Conservation (phyloP, 2,888 invertebrate species). For the Glaucopsyche alexis region DNA sequence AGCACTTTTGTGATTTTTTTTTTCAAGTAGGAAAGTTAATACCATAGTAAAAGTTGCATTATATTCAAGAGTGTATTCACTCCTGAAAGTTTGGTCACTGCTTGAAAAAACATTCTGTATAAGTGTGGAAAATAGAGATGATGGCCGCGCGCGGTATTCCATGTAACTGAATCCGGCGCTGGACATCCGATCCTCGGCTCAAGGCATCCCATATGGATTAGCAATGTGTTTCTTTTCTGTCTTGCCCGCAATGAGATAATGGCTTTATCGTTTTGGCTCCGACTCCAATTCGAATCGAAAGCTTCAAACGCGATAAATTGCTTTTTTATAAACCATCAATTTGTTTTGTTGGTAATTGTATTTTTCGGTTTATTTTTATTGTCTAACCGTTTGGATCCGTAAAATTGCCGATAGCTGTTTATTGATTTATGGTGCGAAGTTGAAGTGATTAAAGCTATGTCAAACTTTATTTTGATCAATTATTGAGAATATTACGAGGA, state of each 20-base stretch:
- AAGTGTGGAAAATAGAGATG: conserved; percentile 47
- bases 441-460: neutral
- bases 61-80: too few species aligned
- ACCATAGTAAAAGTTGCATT: too few species aligned
- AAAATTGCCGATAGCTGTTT: conserved; percentile 12
- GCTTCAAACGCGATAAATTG: conserved; percentile 37
- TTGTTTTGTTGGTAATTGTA: conserved; percentile 28
- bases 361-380: conserved; percentile 25
- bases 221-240: conserved; percentile 55
- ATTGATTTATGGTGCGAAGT: neutral
- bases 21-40: too few species aligned
- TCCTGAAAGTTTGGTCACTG: too few species aligned
- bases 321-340: conserved; percentile 37
- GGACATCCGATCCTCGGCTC: conserved; percentile 60
- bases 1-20: too few species aligned
- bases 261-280: conserved; percentile 43
- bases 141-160: conserved; percentile 58
- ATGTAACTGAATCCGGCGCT: conserved; percentile 60
- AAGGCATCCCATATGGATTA: conserved; percentile 74
- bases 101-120: too few species aligned
- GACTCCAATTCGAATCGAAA: conserved; percentile 38
- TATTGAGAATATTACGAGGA: neutral
- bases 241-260: conserved; percentile 41
- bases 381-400: neutral
- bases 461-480: neutral